phyloP scores from a whole-genome alignment of 1,140 invertebrate genomes.

The Drosophila chauvacae region DNA sequence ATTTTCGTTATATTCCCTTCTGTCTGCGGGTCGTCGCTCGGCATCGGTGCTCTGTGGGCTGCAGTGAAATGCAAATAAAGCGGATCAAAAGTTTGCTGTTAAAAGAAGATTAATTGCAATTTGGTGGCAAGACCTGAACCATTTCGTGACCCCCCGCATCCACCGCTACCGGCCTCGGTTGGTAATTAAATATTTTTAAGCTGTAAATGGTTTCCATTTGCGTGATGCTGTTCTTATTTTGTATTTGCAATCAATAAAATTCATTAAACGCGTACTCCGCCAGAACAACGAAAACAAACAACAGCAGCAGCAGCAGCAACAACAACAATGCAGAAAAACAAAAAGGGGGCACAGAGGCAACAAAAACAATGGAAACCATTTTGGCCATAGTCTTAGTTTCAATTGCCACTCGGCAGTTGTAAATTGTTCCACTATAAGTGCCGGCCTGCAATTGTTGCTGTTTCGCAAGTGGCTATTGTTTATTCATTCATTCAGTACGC shows the following conservation, averaged over 20 bases:
- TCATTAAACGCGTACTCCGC: slow-evolving; percentile 41
- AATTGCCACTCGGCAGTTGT: slow-evolving; percentile 56
- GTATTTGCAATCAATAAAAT: slow-evolving; percentile 69
- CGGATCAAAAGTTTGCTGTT: slow-evolving; percentile 82
- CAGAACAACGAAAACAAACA: slow-evolving; percentile 8
- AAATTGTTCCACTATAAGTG: slow-evolving; percentile 55
- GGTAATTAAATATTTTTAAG: slow-evolving; percentile 82
- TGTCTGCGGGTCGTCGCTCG: slow-evolving; percentile 25
- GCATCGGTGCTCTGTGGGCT: slow-evolving; percentile 51
- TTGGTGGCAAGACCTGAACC: slow-evolving; percentile 70
- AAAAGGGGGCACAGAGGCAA: not conserved
- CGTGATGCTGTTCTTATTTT: slow-evolving; percentile 57
- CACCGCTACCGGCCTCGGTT: slow-evolving; percentile 9
- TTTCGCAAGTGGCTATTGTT: slow-evolving; percentile 40
- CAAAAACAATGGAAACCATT: slow-evolving; percentile 27
- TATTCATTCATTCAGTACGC: slow-evolving; percentile 36
- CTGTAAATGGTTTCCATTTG: slow-evolving; percentile 80
- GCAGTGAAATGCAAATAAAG: slow-evolving; percentile 81
- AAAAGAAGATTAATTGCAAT: slow-evolving; percentile 82
- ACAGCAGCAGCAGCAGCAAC: slow-evolving; percentile 11
- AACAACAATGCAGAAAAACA: slow-evolving; percentile 18
- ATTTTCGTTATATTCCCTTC: slow-evolving; percentile 72
- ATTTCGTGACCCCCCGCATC: slow-evolving; percentile 32
- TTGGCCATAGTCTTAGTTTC: slow-evolving; percentile 55
- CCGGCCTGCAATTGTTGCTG: slow-evolving; percentile 36